A percentile compares a stretch with the other conserved stretches of the same genome.
phyloP scores from a whole-genome alignment of 1,140 invertebrate species.

The Penaeus vannamei region DNA sequence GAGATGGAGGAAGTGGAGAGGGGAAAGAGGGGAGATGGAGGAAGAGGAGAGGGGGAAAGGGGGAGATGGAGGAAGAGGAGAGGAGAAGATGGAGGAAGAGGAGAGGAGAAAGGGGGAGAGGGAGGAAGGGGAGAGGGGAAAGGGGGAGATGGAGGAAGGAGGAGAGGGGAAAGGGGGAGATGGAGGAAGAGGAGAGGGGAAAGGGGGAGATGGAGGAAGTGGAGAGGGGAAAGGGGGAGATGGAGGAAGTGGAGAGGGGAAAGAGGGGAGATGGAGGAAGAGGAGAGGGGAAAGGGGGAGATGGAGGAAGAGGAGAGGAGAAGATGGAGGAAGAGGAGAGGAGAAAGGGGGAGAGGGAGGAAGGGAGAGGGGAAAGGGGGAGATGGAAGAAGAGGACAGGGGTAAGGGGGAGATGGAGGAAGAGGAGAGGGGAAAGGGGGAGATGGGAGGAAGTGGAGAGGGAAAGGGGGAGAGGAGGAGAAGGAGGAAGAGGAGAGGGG shows the following conservation, averaged over 20 bases:
- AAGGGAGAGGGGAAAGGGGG: background rate
- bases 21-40: slow-evolving; percentile 22
- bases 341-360: background rate
- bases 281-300: background rate
- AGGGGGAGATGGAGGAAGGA: background rate
- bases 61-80: background rate
- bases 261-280: background rate
- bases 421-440: too few species aligned
- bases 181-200: too few species aligned
- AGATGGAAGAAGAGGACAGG: background rate
- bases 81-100: too few species aligned
- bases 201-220: too few species aligned
- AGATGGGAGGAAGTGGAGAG: too few species aligned
- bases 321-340: background rate
- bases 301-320: background rate
- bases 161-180: background rate
- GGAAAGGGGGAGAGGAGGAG: background rate
- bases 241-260: background rate
- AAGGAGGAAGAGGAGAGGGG: background rate
- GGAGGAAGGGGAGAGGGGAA: background rate
- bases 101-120: too few species aligned
- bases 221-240: background rate
- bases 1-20: too few species aligned
- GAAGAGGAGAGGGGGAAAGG: too few species aligned
- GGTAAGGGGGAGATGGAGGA: too few species aligned